Evolutionary conservation across 2,113 vertebrate species (phyloP), one percentile per base, ranked within the genome.

Genomic region (Boulengeromyrus knoepffleri): DNA sequence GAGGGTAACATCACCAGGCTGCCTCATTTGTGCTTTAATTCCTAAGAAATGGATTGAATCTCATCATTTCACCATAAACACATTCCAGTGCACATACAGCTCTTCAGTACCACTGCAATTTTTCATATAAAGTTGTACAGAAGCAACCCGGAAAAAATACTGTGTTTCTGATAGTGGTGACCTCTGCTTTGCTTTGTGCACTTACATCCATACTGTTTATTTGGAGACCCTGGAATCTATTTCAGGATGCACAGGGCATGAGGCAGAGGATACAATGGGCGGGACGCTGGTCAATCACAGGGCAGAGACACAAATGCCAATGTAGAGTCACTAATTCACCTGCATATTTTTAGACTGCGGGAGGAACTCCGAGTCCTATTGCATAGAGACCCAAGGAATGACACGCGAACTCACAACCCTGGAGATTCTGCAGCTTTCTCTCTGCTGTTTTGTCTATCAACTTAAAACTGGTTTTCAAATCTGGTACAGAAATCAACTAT

Each of bases 131-230:
- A 66, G 24, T 12, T 70, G 62, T 31, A 31, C 27, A 70, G 27
- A 70, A 31, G 62, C 27, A 70, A 70, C n/a, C 62, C 5, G 19
- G 74, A 80, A 77, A 77, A 42, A 17, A 80, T 42, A 42, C 36
- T 31, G 24, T 62, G 62, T 27, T 70, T 70, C 36, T 17, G 74
- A 80, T 80, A 36, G 15, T 39, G 36, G 36, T 80, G 74, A 80
- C 36, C 74, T 80, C 74, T 80, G 15, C 39, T 80, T 17, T 80
- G 36, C 15, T 80, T 2, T 80, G 15, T 80, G 36, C 36, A 39
- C 31, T 77, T 36, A n/a, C 83, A 85, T 85, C 45, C 83, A 47
- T 85, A 85, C 83, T 47, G 39, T 36, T 85, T 85, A 85, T 85
- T 46, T 85, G 21, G 83, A 45, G 42, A 85, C 10, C 21, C 46